A percentile compares a stretch with the other conserved stretches of the same genome.
Evolutionary conservation across 2,113 vertebrate species (phyloP).

Genomic region (Phaethornis superciliosus): DNA sequence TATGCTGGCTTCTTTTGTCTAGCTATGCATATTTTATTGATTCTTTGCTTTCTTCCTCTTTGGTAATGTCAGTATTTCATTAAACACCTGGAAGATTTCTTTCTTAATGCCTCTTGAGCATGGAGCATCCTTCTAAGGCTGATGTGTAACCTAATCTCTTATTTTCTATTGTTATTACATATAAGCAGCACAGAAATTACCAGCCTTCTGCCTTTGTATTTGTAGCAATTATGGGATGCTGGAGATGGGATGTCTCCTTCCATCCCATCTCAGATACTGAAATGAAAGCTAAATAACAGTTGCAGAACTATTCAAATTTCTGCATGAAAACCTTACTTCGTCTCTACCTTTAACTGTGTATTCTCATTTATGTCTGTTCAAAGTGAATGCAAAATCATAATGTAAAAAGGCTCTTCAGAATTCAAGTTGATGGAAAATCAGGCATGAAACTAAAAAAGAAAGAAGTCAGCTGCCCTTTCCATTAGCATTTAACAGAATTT

Average conservation of each 20-base stretch:
- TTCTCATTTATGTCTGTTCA: conserved; percentile 4
- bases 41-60: not conserved
- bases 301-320: not conserved
- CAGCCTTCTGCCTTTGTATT: not conserved
- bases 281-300: conserved; percentile 3
- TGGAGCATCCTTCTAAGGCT: not conserved
- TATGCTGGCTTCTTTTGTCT: not conserved
- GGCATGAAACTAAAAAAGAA: not conserved
- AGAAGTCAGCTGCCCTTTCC: not conserved
- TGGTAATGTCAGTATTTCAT: not conserved
- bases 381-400: conserved; percentile 10
- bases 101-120: not conserved
- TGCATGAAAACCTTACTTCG: not conserved
- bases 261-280: not conserved
- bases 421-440: not conserved
- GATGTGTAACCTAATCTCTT: not conserved
- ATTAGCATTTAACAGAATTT: not conserved
- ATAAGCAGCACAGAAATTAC: not conserved
- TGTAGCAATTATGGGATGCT: not conserved
- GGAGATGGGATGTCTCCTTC: not conserved
- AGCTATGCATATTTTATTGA: not conserved
- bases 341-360: not conserved
- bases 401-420: not conserved
- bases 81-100: not conserved
- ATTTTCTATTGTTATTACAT: not conserved